phyloP scores from a whole-genome alignment of 2,888 invertebrate genomes.

The Trichogramma dendrolimi region DNA sequence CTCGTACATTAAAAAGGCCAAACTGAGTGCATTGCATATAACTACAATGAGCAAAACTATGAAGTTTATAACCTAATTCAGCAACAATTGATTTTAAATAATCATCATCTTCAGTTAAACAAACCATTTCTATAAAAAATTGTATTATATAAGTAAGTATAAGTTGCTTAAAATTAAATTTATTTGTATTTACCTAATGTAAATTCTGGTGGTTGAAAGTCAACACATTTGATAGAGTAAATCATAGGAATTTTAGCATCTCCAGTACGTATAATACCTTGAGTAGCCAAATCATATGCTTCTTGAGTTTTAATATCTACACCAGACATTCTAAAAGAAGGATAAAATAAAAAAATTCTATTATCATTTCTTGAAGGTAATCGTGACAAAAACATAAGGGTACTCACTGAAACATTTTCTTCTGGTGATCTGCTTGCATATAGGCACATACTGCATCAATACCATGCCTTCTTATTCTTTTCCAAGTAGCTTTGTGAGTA shows the following conservation, averaged over 20 bases:
- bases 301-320: slow-evolving; percentile 81
- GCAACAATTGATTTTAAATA: slow-evolving; percentile 76
- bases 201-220: slow-evolving; percentile 79
- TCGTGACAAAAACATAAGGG: slow-evolving; percentile 7
- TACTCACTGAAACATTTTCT: slow-evolving; percentile 77
- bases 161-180: background rate
- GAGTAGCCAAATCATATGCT: slow-evolving; percentile 81
- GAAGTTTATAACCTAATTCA: slow-evolving; percentile 76
- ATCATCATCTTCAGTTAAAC: slow-evolving; percentile 77
- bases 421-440: slow-evolving; percentile 82
- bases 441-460: slow-evolving; percentile 73
- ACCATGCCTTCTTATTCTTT: slow-evolving; percentile 65
- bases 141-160: background rate
- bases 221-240: slow-evolving; percentile 80
- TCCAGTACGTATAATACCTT: slow-evolving; percentile 76
- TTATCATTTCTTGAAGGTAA: slow-evolving; percentile 5
- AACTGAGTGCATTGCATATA: slow-evolving; percentile 76
- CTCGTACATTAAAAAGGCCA: slow-evolving; percentile 73
- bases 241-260: slow-evolving; percentile 69
- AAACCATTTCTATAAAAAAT: slow-evolving; percentile 71
- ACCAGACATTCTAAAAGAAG: slow-evolving; percentile 62
- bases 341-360: slow-evolving; percentile 21
- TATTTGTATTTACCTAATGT: slow-evolving; percentile 63
- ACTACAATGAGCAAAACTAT: slow-evolving; percentile 75
- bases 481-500: slow-evolving; percentile 65